Percentiles rank a stretch among this genome's conserved stretches.
Conservation (phyloP, 1,140 invertebrate genomes). For the Whitmania pigra region DNA sequence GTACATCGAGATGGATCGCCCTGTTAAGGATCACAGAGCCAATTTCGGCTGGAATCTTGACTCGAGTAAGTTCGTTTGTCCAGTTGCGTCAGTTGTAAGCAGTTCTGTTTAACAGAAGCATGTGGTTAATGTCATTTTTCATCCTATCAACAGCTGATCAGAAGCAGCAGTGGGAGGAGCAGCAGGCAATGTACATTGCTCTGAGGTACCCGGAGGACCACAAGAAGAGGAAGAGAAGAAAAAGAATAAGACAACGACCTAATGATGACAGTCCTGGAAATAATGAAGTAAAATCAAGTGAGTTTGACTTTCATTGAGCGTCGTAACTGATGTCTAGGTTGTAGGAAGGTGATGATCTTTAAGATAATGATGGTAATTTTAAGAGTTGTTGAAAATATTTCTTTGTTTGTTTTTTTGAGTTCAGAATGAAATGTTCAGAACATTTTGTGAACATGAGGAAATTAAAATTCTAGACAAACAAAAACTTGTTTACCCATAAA, state of each 20-base stretch:
- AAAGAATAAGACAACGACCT: slow-evolving; percentile 12
- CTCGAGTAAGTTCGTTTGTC: background rate
- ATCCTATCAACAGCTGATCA: background rate
- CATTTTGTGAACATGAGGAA: too few relatives aligned
- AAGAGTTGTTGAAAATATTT: too few relatives aligned
- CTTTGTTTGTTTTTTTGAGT: too few relatives aligned
- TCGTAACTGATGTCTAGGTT: too few relatives aligned
- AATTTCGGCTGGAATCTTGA: slow-evolving; percentile 13
- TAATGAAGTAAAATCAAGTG: too few relatives aligned
- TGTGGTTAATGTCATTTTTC: background rate
- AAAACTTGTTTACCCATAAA: too few relatives aligned
- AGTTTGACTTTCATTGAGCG: too few relatives aligned
- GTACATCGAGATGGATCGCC: slow-evolving; percentile 4
- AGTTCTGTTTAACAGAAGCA: background rate
- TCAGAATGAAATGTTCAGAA: too few relatives aligned
- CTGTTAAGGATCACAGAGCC: slow-evolving; percentile 10
- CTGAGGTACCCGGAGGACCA: slow-evolving; percentile 18
- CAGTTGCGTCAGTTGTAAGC: background rate
- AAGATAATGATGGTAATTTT: too few relatives aligned
- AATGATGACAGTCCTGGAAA: background rate
- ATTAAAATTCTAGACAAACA: too few relatives aligned
- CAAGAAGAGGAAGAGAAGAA: slow-evolving; percentile 14
- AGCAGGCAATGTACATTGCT: slow-evolving; percentile 20
- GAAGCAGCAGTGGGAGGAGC: slow-evolving; percentile 13
- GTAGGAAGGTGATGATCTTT: too few relatives aligned